Evolutionary conservation across 2,797 vertebrate species (phyloP).

Genomic region (Cossypha caffra): DNA sequence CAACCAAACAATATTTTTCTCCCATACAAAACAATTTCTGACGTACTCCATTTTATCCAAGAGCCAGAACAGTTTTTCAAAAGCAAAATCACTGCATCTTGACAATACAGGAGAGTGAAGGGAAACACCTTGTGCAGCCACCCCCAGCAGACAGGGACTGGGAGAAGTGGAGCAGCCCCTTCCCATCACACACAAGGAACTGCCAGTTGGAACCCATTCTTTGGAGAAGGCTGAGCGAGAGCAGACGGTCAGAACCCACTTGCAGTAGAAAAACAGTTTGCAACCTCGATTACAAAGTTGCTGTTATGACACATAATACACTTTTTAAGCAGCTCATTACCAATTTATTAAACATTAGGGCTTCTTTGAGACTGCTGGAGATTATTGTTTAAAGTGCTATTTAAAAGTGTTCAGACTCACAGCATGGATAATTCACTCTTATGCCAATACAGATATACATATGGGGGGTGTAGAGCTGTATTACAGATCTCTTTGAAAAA

Average conservation of each 20-base stretch:
- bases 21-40: background rate
- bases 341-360: slow-evolving; percentile 23
- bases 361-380: background rate
- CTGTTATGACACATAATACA: background rate
- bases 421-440: slow-evolving; percentile 25
- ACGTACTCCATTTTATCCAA: background rate
- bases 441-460: background rate
- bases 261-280: background rate
- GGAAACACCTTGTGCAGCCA: background rate
- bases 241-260: background rate
- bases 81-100: background rate
- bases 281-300: background rate
- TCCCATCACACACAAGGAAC: background rate
- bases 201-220: background rate
- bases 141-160: fast-evolving
- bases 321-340: background rate
- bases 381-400: background rate
- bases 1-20: background rate
- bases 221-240: background rate
- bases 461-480: background rate
- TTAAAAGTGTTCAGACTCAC: background rate
- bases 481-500: background rate
- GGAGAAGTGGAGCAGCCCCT: background rate
- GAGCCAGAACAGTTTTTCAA: background rate
- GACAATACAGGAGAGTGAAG: background rate